These are phyloP conservation scores for Sympetrum striolatum DNA, from an alignment of 2,888 invertebrate species.

Conservation along the genomic window DNA sequence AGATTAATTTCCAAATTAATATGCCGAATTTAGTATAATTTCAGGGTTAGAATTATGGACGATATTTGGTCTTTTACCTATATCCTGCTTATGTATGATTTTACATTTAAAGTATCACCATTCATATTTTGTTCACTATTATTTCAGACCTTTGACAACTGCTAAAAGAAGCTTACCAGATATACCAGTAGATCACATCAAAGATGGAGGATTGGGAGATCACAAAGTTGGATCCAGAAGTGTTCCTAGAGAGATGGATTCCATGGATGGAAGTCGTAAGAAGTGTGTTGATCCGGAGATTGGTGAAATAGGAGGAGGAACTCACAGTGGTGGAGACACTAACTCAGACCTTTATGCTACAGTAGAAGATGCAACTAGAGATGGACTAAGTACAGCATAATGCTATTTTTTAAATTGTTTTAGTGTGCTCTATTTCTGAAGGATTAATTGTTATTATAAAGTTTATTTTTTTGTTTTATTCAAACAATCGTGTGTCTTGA, in stretches of 20 bases:
- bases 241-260: constrained; percentile 52
- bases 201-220: constrained; percentile 14
- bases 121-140: constrained; percentile 44
- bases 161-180: constrained; percentile 84
- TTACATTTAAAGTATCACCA: too few relatives aligned
- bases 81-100: too few relatives aligned
- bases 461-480: too few relatives aligned
- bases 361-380: constrained; percentile 64
- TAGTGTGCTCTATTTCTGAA: too few relatives aligned
- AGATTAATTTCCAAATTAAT: too few relatives aligned
- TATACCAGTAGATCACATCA: constrained; percentile 69
- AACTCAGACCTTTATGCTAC: constrained; percentile 87
- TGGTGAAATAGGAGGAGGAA: constrained; percentile 34
- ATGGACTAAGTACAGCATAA: not conserved
- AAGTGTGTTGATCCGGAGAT: constrained; percentile 22
- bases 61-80: too few relatives aligned
- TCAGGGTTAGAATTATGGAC: too few relatives aligned
- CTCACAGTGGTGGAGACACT: constrained; percentile 67
- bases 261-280: constrained; percentile 53
- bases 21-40: too few relatives aligned
- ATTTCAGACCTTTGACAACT: constrained; percentile 58
- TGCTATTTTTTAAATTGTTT: not conserved
- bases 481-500: too few relatives aligned
- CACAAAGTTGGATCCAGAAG: constrained; percentile 65
- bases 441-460: too few relatives aligned